Evolutionary conservation across 2,113 vertebrate species (phyloP).

Genomic region (Scalopus aquaticus): DNA sequence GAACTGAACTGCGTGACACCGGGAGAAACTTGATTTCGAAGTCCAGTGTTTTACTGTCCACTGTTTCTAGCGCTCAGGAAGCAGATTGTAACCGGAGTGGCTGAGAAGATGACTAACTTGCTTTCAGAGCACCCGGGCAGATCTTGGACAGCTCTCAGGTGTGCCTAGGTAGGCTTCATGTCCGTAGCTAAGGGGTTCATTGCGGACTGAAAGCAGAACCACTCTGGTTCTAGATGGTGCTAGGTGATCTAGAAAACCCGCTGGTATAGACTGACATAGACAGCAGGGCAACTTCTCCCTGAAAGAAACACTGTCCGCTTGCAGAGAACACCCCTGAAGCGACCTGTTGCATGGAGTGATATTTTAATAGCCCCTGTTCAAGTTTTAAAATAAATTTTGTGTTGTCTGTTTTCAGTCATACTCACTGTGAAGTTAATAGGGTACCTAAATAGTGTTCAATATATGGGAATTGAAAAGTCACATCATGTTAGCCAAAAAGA

Average conservation of each 20-base stretch:
- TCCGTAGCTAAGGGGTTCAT: not conserved
- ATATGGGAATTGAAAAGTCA: not conserved
- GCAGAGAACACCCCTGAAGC: too few relatives aligned
- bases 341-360: too few relatives aligned
- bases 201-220: not conserved
- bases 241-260: conserved; percentile 13
- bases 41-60: not conserved
- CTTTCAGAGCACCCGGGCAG: not conserved
- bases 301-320: not conserved
- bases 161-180: not conserved
- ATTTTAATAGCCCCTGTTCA: not conserved
- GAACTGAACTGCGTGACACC: not conserved
- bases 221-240: not conserved
- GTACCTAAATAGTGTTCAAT: not conserved
- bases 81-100: not conserved
- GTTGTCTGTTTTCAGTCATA: not conserved
- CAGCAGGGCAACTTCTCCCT: not conserved
- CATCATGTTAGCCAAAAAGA: not conserved
- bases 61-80: not conserved
- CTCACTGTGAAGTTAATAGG: not conserved
- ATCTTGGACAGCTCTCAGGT: not conserved
- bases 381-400: not conserved
- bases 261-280: not conserved
- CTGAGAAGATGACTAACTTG: not conserved
- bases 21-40: not conserved